Percentiles rank a stretch among this genome's conserved stretches.
phyloP scores from a whole-genome alignment of 2,797 vertebrate genomes.

The Mareca strepera region DNA sequence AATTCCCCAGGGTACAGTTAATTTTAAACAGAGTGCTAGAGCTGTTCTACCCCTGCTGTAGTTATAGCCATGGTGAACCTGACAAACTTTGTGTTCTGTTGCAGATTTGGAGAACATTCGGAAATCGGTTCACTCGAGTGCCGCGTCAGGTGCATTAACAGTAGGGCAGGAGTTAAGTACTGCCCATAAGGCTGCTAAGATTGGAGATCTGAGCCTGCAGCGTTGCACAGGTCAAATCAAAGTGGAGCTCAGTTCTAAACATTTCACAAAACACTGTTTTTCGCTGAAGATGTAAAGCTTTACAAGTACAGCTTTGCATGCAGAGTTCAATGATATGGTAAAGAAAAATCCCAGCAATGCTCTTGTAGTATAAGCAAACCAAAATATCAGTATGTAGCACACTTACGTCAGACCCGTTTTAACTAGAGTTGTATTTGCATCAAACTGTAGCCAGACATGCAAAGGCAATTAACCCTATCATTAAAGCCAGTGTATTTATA shows the following conservation, averaged over 20 bases:
- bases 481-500: background rate
- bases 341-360: background rate
- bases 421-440: background rate
- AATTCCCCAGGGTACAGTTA: background rate
- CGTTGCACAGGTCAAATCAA: background rate
- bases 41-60: background rate
- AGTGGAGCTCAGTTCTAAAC: background rate
- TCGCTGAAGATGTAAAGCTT: background rate
- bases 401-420: background rate
- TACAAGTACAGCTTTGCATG: background rate
- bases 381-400: background rate
- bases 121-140: background rate
- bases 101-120: background rate
- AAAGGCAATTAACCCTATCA: constrained; percentile 50
- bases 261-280: background rate
- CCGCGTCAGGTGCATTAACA: rapidly evolving
- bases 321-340: background rate
- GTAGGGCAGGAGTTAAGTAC: background rate
- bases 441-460: constrained; percentile 13
- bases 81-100: background rate
- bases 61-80: background rate
- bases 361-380: background rate
- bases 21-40: background rate
- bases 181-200: background rate
- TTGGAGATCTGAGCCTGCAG: background rate